Base-by-base conservation (phyloP, 2,797 vertebrate genomes). In the Mastacembelus armatus region DNA sequence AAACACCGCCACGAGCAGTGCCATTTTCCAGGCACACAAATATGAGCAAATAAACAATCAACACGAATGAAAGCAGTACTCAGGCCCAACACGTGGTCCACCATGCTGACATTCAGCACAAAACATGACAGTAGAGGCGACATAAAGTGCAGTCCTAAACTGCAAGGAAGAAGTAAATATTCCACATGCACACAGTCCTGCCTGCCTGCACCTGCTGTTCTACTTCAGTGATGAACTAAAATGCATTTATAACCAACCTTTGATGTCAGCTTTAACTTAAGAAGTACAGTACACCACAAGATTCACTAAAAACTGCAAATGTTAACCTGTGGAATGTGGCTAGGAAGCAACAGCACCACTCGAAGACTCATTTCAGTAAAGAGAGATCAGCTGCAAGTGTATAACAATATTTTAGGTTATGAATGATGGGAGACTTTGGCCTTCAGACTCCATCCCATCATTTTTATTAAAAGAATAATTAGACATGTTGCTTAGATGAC, bases 191-290 rank as follows among this genome's bases (percentile, higher is more conserved):
- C 19, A 48, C 24, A 58, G 63, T n/a, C n/a, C n/a, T n/a, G n/a
- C n/a, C 35, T 51, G 36, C 26, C 60, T 74, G 43, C 58, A 76
- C 43, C 63, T 55, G 58, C 54, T 70, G 48, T 56, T 30, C 26
- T 18, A 27, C 45, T 43, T 66, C 29, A 54, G 12, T n/a, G 21
- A 58, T 12, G 21, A 71, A 47, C 47, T 42, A 43, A 55, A 29
- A 42, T 71, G 59, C 40, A 57, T 69, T 54, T 75, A 74, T 50
- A 61, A 62, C 29, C 45, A 57, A 19, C 16, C 69, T 33, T 43
- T 47, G 48, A 70, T 72, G 35, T 70, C 61, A 63, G 57, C 48
- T 68, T 48, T 51, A 33, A 65, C 51, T 74, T 30, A 55, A 48
- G 15, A 42, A 36, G 45, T 52, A 26, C 24, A 26, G 24, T 35